Conservation (phyloP, 2,797 vertebrate species). For the Falco biarmicus region DNA sequence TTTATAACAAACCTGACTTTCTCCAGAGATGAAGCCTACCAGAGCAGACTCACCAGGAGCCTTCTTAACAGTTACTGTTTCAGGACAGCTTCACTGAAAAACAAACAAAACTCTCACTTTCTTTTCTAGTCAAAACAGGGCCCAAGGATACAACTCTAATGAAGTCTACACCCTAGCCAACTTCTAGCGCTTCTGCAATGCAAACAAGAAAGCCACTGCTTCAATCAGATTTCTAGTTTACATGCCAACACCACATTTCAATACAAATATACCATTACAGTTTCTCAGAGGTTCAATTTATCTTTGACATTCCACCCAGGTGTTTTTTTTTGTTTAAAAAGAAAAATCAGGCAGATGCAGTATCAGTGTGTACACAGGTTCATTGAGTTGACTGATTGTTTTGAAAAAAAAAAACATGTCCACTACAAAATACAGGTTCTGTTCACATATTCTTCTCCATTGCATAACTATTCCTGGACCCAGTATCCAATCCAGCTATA, state of each 20-base stretch:
- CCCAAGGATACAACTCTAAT: neutral
- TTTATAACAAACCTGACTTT: neutral
- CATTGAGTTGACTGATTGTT: neutral
- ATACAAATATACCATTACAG: neutral
- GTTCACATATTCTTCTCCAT: neutral
- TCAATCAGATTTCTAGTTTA: neutral
- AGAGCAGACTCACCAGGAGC: neutral
- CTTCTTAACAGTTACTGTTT: neutral
- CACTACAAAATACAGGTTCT: neutral
- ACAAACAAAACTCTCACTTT: neutral
- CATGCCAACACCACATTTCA: neutral
- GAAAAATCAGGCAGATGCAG: neutral
- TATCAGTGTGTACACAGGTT: neutral
- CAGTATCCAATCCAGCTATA: neutral
- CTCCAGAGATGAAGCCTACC: neutral
- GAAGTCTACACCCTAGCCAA: neutral
- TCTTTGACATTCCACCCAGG: neutral
- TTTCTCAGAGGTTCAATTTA: neutral
- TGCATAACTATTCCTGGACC: neutral
- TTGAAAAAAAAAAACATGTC: rapidly evolving
- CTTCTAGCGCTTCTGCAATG: neutral
- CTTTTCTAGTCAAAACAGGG: neutral
- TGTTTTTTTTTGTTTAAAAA: neutral
- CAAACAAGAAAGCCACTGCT: neutral
- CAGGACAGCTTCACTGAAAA: neutral